Evolutionary conservation across 2,797 vertebrate species (phyloP).

Genomic region (Paguma larvata): DNA sequence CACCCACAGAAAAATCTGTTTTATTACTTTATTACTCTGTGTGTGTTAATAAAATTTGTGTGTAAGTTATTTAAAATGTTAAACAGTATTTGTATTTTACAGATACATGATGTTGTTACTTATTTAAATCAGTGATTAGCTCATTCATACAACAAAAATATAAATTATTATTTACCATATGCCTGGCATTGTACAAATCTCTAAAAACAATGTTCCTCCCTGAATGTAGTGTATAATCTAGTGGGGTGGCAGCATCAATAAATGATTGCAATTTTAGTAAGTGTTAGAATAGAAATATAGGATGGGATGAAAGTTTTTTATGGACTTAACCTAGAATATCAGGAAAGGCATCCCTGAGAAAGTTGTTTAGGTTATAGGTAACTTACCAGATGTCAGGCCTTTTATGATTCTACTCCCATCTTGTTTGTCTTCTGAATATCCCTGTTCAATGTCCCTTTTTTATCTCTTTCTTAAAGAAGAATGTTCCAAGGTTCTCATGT

Average conservation of each 20-base stretch:
- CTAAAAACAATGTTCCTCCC: background rate
- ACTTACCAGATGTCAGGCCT: background rate
- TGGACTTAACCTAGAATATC: background rate
- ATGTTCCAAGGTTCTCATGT: background rate
- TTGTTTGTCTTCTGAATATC: background rate
- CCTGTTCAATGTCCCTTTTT: conserved; percentile 50
- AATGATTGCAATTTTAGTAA: conserved; percentile 41
- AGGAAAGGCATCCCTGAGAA: background rate
- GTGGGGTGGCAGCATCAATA: background rate
- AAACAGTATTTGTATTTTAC: conserved; percentile 25
- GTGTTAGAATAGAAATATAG: background rate
- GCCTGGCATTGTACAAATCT: background rate
- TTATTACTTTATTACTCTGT: conserved; percentile 4
- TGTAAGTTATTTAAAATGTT: conserved; percentile 26
- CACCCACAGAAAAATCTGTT: background rate
- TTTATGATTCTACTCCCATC: background rate
- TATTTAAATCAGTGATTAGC: conserved; percentile 18
- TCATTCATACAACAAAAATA: conserved; percentile 24
- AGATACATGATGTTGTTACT: background rate
- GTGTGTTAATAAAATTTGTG: background rate
- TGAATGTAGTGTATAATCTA: background rate
- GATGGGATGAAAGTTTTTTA: background rate
- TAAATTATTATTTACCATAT: background rate
- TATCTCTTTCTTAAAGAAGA: background rate
- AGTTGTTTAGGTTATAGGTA: background rate